Evolutionary conservation across 2,113 vertebrate species (phyloP).

Genomic region (Ginglymostoma cirratum): DNA sequence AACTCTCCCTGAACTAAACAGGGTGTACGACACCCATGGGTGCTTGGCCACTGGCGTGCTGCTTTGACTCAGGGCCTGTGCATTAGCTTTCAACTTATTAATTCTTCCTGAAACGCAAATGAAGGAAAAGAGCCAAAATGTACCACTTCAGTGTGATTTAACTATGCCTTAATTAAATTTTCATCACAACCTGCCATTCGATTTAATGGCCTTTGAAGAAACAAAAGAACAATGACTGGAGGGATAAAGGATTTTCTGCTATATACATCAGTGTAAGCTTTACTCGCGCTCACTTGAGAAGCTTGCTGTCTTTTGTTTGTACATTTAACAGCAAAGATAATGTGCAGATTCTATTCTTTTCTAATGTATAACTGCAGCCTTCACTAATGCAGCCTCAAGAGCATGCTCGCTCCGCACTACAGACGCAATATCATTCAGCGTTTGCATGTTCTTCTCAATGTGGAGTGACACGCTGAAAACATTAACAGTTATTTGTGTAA

Average conservation of each 20-base stretch:
- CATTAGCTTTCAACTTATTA: constrained; percentile 34
- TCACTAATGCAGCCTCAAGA: constrained; percentile 60
- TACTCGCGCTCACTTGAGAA: constrained; percentile 59
- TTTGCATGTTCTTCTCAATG: constrained; percentile 31
- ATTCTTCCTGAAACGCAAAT: constrained; percentile 36
- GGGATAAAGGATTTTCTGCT: constrained; percentile 72
- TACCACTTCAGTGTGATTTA: constrained; percentile 88
- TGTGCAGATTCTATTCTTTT: constrained; percentile 54
- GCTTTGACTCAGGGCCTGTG: not conserved
- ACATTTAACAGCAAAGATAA: constrained; percentile 58
- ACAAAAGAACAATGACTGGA: constrained; percentile 82
- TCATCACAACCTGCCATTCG: constrained; percentile 96
- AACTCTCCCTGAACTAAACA: not conserved
- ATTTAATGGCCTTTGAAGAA: constrained; percentile 91
- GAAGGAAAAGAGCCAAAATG: constrained; percentile 53
- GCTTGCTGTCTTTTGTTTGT: constrained; percentile 62
- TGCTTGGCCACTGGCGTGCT: no score
- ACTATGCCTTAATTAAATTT: constrained; percentile 93
- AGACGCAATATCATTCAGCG: constrained; percentile 39
- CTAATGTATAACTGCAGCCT: constrained; percentile 57
- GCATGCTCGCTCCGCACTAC: constrained; percentile 45
- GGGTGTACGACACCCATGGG: not conserved
- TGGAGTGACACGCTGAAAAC: constrained; percentile 24
- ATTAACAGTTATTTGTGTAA: constrained; percentile 38
- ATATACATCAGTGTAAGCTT: constrained; percentile 57